Percentiles rank a stretch among this genome's conserved stretches.
phyloP scores from a whole-genome alignment of 2,888 invertebrate species.

The Heliconius erato region DNA sequence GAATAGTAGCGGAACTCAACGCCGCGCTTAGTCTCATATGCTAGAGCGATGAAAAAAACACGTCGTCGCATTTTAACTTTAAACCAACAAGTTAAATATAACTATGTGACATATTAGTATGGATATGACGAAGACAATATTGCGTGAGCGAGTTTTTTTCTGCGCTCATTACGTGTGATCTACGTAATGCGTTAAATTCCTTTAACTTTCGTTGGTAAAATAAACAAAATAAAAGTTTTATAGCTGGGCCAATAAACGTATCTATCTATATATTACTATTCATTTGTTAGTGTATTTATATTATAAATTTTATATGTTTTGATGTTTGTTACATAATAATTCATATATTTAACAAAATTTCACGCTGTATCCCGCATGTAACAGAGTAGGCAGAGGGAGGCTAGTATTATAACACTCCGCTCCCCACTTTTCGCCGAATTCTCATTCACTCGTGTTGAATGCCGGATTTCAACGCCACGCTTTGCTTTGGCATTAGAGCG shows the following conservation, averaged over 20 bases:
- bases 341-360: too few species aligned
- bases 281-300: not conserved
- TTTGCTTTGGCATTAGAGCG: too few species aligned
- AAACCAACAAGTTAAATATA: not conserved
- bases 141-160: slow-evolving; percentile 26
- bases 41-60: not conserved
- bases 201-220: not conserved
- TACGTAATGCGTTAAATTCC: slow-evolving; percentile 26
- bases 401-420: too few species aligned
- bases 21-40: not conserved
- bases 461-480: too few species aligned
- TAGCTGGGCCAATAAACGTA: not conserved
- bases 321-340: not conserved
- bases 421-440: too few species aligned
- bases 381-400: too few species aligned
- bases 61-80: not conserved
- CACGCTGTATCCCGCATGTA: too few species aligned
- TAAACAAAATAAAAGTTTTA: slow-evolving; percentile 10
- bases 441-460: too few species aligned
- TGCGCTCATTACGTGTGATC: slow-evolving; percentile 10
- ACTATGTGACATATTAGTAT: slow-evolving; percentile 27
- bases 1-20: not conserved
- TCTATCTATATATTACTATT: not conserved
- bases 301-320: not conserved
- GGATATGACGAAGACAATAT: slow-evolving; percentile 36